Conservation (phyloP, 2,797 vertebrate species). For the Perodicticus potto region DNA sequence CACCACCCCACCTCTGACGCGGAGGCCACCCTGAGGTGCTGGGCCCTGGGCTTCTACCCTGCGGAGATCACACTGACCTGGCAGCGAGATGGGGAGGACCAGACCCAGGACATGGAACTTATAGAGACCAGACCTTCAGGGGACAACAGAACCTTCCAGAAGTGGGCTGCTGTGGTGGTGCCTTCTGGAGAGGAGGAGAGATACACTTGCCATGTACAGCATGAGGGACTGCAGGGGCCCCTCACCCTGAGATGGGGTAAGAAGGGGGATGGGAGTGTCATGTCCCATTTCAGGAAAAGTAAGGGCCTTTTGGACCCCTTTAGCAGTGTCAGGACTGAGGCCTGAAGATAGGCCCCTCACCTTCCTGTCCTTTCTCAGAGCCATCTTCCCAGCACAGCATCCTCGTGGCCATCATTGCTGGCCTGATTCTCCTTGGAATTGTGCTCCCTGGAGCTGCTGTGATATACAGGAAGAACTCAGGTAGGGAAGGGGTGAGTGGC, state of each 20-base stretch:
- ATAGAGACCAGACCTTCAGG: no score
- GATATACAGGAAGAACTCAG: no score
- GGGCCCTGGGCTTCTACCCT: no score
- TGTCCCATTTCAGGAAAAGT: neutral
- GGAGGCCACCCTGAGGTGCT: no score
- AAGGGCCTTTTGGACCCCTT: neutral
- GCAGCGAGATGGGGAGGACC: no score
- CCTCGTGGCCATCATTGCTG: rapidly evolving
- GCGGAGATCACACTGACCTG: no score
- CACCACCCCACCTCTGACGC: no score
- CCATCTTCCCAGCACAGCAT: neutral
- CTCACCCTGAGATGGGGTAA: constrained; percentile 5
- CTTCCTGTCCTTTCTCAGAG: neutral
- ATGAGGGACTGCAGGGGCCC: neutral
- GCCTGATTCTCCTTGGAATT: neutral
- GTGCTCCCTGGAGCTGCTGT: neutral
- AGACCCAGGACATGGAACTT: no score
- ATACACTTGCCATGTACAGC: neutral
- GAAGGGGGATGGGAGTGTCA: neutral
- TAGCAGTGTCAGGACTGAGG: neutral
- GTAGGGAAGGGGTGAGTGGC: no score
- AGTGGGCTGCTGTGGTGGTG: no score
- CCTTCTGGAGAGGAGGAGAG: constrained; percentile 32
- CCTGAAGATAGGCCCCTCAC: neutral
- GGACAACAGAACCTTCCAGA: no score